A percentile compares a stretch with the other conserved stretches of the same genome.
phyloP scores from a whole-genome alignment of 2,797 vertebrate genomes.

The Periophthalmus magnuspinnatus region DNA sequence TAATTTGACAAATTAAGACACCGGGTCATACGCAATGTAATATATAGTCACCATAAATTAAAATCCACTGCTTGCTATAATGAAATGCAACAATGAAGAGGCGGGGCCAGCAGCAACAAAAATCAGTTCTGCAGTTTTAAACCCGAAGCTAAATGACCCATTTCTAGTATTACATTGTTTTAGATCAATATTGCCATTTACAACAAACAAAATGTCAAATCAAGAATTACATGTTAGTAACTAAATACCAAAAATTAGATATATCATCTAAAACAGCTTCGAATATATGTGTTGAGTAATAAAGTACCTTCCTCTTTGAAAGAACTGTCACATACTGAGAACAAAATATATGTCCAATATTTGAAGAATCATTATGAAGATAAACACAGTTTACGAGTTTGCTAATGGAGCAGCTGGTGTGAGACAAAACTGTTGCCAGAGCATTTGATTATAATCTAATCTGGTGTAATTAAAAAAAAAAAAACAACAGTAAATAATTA shows the following conservation, averaged over 20 bases:
- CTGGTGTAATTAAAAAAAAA: too few relatives aligned
- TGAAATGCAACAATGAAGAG: constrained; percentile 43
- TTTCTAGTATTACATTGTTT: background rate
- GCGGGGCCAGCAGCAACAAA: background rate
- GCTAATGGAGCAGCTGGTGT: background rate
- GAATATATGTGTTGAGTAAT: constrained; percentile 19
- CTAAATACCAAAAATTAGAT: background rate
- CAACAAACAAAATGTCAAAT: background rate
- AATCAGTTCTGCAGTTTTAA: background rate
- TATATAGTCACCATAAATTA: too few relatives aligned
- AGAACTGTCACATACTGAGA: background rate
- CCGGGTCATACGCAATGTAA: too few relatives aligned
- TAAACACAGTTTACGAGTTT: background rate
- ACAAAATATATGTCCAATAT: background rate
- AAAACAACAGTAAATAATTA: background rate
- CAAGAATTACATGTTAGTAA: background rate
- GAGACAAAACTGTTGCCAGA: background rate
- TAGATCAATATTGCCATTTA: too few relatives aligned
- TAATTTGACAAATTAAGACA: too few relatives aligned
- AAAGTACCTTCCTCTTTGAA: constrained; percentile 60
- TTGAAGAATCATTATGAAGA: too few relatives aligned
- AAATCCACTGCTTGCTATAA: background rate
- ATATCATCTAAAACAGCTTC: background rate
- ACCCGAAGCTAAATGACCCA: background rate
- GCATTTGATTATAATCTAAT: too few relatives aligned